Evolutionary conservation across 2,888 invertebrate genomes (phyloP), one percentile per base, ranked within the genome.

Genomic region (Suillia variegata): DNA sequence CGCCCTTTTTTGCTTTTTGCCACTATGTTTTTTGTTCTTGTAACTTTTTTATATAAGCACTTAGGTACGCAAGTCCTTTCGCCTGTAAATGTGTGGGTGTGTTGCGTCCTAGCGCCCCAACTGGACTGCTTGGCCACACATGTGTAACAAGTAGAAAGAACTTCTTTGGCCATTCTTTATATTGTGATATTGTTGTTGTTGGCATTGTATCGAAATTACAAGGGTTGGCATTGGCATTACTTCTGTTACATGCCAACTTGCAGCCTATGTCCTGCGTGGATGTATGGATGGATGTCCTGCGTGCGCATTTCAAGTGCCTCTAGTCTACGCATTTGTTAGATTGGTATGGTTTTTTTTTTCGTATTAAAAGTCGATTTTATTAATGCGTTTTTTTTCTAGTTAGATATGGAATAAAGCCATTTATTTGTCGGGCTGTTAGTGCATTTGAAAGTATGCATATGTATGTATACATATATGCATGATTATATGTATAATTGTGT

Each of bases 141-240:
- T n/a, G 26, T 6, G 26, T 26, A 26, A 26, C 26, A 26, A 26
- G n/a, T n/a, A 38, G 31, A 8, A 38, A 38, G 13, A 4, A 8
- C 38, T 38, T 38, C 4, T 20, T 45, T 45, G n/a, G n/a, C n/a
- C n/a, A n/a, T n/a, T n/a, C 45, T 17, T 45, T 17, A 4, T 13
- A 4, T 38, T 38, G 38, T 38, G 38, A 4, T 12, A 31, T 31
- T 31, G 31, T 31, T 31, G 31, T 31, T 31, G 31, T 31, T 31
- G 31, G 6, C 12, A 12, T 38, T 38, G 38, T 38, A 26, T 38
- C 45, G 45, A 5, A 45, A 45, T 18, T 45, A 45, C 45, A 45
- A 45, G 45, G 45, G 45, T 45, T 45, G 45, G 45, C 45, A 17
- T 45, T 45, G 45, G 20, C 45, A 18, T 17, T 17, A n/a, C n/a